Evolutionary conservation across 2,888 invertebrate genomes (phyloP), one percentile per base, ranked within the genome.

Genomic region (Meiosimyza platycephala): DNA sequence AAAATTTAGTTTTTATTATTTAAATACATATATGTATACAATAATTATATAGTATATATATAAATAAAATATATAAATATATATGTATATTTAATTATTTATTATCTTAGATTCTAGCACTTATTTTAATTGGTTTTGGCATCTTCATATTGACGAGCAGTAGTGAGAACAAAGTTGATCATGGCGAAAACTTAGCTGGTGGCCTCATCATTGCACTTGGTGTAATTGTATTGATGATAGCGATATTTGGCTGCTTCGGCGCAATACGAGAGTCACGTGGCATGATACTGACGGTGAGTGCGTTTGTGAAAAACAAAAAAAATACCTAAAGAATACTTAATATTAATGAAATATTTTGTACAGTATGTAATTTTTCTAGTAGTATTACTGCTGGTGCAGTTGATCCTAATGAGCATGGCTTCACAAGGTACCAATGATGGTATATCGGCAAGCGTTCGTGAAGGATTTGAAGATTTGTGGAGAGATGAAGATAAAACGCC

Each of bases 351-450:
- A n/a, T 16, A n/a, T 70, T n/a, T 2, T 67, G 18, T 75, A 4
- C 33, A 84, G 84, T 84, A 81, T 54, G 73, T 83, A 11, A 71
- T 79, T 7, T 75, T 77, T 2, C 76, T 84, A 67, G 75, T 77
- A 7, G 60, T 83, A 55, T 48, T 84, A 70, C 79, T 85, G 73
- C 75, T 85, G 33, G 74, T 76, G 28, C 82, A 84, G 73, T 76
- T 84, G 51, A 75, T 84, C 60, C 78, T 85, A 76, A 79, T 81
- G n/a, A 81, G 83, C 77, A 84, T 85, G 85, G 79, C 84, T 5
- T 82, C 84, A 2, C 83, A 82, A 18, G 85, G 85, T 68, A 82
- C 83, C 3, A 78, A 81, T 73, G 84, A 84, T 72, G 84, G 84
- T 55, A 76, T 84, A 11, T 79, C 84, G 62, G 84, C 82, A 59